A percentile compares a stretch with the other conserved stretches of the same genome.
phyloP scores from a whole-genome alignment of 2,113 vertebrate species.

The Indri indri region DNA sequence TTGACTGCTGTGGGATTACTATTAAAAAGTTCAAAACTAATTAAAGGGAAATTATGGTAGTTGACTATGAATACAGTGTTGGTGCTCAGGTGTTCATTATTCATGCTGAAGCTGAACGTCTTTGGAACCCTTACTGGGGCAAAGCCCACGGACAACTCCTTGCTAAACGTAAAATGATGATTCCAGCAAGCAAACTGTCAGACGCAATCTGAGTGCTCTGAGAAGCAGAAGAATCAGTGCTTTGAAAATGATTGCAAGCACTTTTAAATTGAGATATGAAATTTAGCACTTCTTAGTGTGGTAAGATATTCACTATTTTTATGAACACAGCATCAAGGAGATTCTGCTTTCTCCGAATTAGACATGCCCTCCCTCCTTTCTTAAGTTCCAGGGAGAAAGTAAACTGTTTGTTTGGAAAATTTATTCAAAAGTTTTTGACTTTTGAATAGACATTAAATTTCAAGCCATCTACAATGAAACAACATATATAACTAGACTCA shows the following conservation, averaged over 20 bases:
- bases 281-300: background rate
- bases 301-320: background rate
- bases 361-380: background rate
- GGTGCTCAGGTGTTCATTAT: background rate
- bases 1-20: background rate
- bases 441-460: background rate
- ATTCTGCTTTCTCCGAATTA: background rate
- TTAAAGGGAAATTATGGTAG: background rate
- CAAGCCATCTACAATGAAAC: background rate
- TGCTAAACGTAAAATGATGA: background rate
- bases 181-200: background rate
- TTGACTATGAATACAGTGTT: background rate
- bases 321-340: background rate
- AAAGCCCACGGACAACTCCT: background rate
- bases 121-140: background rate
- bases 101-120: background rate
- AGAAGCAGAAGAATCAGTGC: background rate
- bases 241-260: background rate
- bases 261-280: background rate
- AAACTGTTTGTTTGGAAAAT: background rate
- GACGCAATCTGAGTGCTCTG: fast-evolving
- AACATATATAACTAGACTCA: background rate
- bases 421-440: background rate
- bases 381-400: background rate
- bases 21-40: background rate